These are phyloP conservation scores for Leptura quadrifasciata DNA, from an alignment of 2,888 invertebrate species.

Conservation along the genomic window DNA sequence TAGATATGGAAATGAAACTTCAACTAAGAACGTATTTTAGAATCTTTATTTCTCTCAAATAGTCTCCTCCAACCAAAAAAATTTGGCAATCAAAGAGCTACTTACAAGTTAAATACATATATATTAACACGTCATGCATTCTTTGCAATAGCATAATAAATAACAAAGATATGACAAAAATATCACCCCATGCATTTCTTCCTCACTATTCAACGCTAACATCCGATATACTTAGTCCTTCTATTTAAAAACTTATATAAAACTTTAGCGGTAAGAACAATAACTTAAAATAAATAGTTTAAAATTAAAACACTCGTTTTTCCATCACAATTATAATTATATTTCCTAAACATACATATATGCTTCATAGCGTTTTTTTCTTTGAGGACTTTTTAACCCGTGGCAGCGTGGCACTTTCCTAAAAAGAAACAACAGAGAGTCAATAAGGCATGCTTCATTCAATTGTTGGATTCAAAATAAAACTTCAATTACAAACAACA, in stretches of 20 bases:
- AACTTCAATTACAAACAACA: background rate
- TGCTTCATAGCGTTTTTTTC: constrained; percentile 77
- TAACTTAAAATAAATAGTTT: constrained; percentile 36
- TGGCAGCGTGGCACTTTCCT: constrained; percentile 85
- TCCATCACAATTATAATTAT: constrained; percentile 23
- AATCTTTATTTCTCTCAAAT: constrained; percentile 51
- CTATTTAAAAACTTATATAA: constrained; percentile 30
- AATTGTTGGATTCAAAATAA: too few species aligned
- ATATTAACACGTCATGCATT: constrained; percentile 8
- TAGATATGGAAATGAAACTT: constrained; percentile 8
- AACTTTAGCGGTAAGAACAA: constrained; percentile 23
- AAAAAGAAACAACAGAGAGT: constrained; percentile 71
- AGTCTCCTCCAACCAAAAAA: constrained; percentile 40
- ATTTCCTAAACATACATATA: constrained; percentile 4
- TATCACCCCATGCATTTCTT: constrained; percentile 35
- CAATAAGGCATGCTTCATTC: background rate
- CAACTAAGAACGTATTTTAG: constrained; percentile 43
- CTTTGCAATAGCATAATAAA: constrained; percentile 27
- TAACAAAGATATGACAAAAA: constrained; percentile 41
- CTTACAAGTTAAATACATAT: constrained; percentile 27
- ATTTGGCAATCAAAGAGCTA: constrained; percentile 38
- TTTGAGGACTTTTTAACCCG: constrained; percentile 84
- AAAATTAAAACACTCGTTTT: constrained; percentile 31
- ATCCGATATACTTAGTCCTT: constrained; percentile 22
- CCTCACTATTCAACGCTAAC: constrained; percentile 30